Evolutionary conservation across 2,113 vertebrate genomes (phyloP), one percentile per base, ranked within the genome.

Genomic region (Siniperca chuatsi): DNA sequence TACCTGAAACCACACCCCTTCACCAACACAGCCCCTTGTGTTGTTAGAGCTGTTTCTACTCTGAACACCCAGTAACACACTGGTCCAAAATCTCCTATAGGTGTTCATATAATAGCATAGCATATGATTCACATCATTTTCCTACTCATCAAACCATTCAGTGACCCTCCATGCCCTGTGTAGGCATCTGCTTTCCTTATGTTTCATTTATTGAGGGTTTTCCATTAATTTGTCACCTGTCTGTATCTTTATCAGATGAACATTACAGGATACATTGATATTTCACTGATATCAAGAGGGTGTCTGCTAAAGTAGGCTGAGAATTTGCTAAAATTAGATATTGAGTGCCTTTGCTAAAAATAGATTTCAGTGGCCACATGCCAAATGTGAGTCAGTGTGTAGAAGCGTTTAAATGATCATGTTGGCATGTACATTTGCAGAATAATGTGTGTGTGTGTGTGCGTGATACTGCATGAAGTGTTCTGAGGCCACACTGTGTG

Each of bases 261-360:
- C 40, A 25, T 18, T 2, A 65, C 20, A 23, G 48, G 6, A 11
- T 50, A 4, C 6, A 23, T 46, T 29, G 29, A 8, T 52, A 37
- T 65, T 8, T 44, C 78, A 46, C 1, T 25, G 16, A 57, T 44
- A 35, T 69, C 25, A 33, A 21, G 13, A 37, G 23, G 2, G 5
- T 35, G 46, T 60, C 42, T 60, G 46, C 61, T 25, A 46, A 74
- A 78, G 37, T 0, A 33, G 29, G 50, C 25, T 54, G n/a, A 65
- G 8, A 35, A 64, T 55, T 12, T 5, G 48, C 60, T 72, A 58
- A 81, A 60, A 77, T 40, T 35, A 86, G 73, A 72, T 6, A 64
- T 0, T 11, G 21, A 44, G 8, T 44, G 29, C 20, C 18, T 54
- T 21, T 64, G 37, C 37, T 78, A 66, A 78, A 73, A 74, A 46